These are phyloP conservation scores for Cephalophus harveyi DNA, from an alignment of 2,113 vertebrate species.

Conservation along the genomic window DNA sequence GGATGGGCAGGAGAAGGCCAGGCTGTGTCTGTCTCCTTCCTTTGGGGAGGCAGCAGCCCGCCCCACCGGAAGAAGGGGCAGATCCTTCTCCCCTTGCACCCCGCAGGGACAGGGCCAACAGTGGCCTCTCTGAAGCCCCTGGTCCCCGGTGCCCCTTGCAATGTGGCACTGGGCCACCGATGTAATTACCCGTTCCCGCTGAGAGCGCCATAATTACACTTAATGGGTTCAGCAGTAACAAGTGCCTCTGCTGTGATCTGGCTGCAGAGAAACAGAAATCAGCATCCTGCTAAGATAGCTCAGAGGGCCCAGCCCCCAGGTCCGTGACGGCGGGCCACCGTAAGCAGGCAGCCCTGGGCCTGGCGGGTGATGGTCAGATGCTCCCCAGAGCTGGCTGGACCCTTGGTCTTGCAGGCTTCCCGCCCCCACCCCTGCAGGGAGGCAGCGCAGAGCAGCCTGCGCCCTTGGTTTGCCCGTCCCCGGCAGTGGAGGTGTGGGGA, in stretches of 20 bases:
- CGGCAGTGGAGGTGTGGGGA: neutral
- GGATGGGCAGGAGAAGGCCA: neutral
- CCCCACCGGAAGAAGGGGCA: neutral
- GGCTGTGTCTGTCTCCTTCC: neutral
- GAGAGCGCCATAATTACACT: conserved; percentile 28
- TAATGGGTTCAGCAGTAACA: conserved; percentile 51
- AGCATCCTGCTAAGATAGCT: neutral
- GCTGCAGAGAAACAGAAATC: conserved; percentile 19
- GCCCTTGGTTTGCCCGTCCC: neutral
- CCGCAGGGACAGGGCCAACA: neutral
- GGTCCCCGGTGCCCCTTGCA: neutral
- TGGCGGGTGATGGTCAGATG: accelerated
- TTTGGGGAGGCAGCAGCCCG: neutral
- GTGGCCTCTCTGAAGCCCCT: neutral
- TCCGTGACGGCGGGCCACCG: accelerated
- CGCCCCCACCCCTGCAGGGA: accelerated
- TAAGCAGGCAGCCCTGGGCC: neutral
- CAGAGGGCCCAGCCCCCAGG: neutral
- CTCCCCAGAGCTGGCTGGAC: neutral
- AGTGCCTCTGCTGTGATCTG: neutral
- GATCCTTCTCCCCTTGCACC: neutral
- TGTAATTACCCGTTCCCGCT: conserved; percentile 23
- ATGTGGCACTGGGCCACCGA: neutral
- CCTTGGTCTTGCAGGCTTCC: neutral
- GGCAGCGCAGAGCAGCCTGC: neutral